phyloP scores from a whole-genome alignment of 2,113 vertebrate genomes.

The Puffinus mauretanicus region DNA sequence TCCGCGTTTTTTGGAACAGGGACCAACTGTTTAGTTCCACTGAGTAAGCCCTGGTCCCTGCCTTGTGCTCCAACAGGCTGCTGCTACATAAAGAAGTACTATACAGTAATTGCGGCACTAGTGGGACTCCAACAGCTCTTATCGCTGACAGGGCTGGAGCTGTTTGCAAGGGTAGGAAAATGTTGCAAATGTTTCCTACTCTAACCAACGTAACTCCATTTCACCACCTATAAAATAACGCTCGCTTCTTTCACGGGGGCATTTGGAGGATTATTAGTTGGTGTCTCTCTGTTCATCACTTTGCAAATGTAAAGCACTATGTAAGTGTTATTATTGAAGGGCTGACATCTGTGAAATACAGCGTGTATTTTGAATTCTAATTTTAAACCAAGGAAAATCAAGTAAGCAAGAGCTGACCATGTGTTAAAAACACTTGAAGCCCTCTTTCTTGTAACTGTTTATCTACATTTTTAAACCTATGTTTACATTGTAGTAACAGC shows the following conservation, averaged over 20 bases:
- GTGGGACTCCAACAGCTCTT: background rate
- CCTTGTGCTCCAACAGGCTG: background rate
- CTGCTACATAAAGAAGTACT: background rate
- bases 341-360: constrained; percentile 72
- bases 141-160: background rate
- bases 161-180: constrained; percentile 1
- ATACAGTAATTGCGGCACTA: background rate
- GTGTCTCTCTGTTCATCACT: constrained; percentile 5
- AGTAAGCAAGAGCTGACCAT: constrained; percentile 74
- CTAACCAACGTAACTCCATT: background rate
- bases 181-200: background rate
- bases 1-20: background rate
- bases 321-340: constrained; percentile 14
- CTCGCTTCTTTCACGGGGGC: background rate
- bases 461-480: constrained; percentile 76
- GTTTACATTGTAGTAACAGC: constrained; percentile 81
- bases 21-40: background rate
- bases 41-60: background rate
- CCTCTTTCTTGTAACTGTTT: constrained; percentile 76
- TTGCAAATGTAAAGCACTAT: background rate
- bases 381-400: constrained; percentile 70
- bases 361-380: constrained; percentile 70
- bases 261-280: background rate
- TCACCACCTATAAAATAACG: background rate
- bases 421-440: constrained; percentile 79